These are phyloP conservation scores for Rutpela maculata DNA, from an alignment of 2,888 invertebrate genomes.

Conservation along the genomic window DNA sequence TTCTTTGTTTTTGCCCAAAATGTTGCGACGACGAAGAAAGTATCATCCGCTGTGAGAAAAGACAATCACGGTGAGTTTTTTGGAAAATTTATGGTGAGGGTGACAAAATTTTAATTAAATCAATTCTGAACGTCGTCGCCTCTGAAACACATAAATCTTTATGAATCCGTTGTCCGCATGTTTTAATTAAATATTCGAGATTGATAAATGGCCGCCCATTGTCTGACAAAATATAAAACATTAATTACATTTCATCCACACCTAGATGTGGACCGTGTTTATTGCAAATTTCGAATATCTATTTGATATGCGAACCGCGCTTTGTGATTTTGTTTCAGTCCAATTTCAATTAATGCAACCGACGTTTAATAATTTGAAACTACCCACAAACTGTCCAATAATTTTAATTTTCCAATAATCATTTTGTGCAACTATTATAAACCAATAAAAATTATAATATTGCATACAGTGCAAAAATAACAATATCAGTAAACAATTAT, in stretches of 20 bases:
- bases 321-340: conserved; percentile 58
- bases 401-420: conserved; percentile 40
- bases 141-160: conserved; percentile 73
- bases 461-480: neutral
- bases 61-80: conserved; percentile 59
- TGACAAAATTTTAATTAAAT: conserved; percentile 73
- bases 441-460: neutral
- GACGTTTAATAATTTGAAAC: conserved; percentile 55
- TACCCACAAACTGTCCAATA: conserved; percentile 54
- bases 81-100: conserved; percentile 58
- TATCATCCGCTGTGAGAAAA: conserved; percentile 43
- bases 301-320: conserved; percentile 60
- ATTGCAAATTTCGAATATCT: conserved; percentile 63
- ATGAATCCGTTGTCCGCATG: conserved; percentile 74
- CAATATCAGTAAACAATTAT: neutral
- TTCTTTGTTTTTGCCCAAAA: conserved; percentile 43
- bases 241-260: conserved; percentile 70
- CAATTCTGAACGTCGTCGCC: conserved; percentile 71
- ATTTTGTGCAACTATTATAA: conserved; percentile 9
- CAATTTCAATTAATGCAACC: conserved; percentile 63
- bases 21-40: conserved; percentile 56
- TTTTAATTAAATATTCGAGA: conserved; percentile 75
- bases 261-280: conserved; percentile 64
- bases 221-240: conserved; percentile 74
- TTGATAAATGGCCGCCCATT: conserved; percentile 73